Percentiles rank a stretch among this genome's conserved stretches.
Evolutionary conservation across 1,140 invertebrate genomes (phyloP).

Genomic region (Augochlora pura): DNA sequence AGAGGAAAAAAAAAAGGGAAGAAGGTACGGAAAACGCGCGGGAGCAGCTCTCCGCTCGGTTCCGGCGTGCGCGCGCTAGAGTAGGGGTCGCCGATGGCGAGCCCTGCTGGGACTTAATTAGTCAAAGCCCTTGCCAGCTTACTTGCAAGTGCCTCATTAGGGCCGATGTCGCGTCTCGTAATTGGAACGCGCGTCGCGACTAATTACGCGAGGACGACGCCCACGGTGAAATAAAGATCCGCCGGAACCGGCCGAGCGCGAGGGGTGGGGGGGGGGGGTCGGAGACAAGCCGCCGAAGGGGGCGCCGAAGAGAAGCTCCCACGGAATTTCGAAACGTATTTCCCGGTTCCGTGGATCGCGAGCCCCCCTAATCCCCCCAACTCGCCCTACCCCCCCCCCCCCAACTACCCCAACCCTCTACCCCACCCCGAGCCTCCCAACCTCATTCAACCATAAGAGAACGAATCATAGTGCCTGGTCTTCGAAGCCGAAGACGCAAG

Average conservation of each 20-base stretch:
- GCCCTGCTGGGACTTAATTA: slow-evolving; percentile 69
- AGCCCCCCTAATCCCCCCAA: not conserved
- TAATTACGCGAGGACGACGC: slow-evolving; percentile 63
- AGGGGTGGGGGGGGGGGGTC: too few species aligned
- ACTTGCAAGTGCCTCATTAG: slow-evolving; percentile 71
- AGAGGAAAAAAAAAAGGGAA: slow-evolving; percentile 11
- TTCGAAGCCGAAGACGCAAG: too few species aligned
- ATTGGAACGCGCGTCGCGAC: slow-evolving; percentile 66
- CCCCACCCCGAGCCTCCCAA: too few species aligned
- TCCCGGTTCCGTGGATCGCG: not conserved
- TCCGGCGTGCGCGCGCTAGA: too few species aligned
- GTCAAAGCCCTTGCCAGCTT: slow-evolving; percentile 69
- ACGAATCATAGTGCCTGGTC: too few species aligned
- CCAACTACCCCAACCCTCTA: too few species aligned
- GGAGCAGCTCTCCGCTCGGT: not conserved
- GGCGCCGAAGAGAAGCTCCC: not conserved
- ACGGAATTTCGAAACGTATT: slow-evolving; percentile 37
- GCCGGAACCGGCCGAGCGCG: not conserved
- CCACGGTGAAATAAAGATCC: slow-evolving; percentile 49
- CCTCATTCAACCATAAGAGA: too few species aligned
- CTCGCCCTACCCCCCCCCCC: not conserved
- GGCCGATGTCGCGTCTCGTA: slow-evolving; percentile 66
- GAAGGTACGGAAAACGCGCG: slow-evolving; percentile 1
- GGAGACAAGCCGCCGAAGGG: not conserved
- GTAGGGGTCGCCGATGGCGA: slow-evolving; percentile 40